Conservation (phyloP, 2,113 vertebrate species). For the Lates calcarifer region DNA sequence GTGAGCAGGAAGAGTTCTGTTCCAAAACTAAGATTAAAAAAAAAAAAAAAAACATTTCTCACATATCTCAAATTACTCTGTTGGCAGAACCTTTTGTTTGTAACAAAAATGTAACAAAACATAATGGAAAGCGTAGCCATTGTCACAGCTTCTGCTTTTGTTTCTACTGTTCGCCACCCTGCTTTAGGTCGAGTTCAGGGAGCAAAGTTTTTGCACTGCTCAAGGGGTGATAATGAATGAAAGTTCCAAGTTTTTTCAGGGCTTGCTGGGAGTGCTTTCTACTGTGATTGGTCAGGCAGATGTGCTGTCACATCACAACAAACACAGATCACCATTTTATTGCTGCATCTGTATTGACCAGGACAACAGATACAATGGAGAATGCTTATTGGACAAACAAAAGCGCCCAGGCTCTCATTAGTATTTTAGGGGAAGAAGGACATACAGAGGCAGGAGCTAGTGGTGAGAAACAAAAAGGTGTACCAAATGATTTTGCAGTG, state of each 20-base stretch:
- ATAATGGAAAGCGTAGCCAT: conserved; percentile 1
- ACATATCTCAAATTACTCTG: not conserved
- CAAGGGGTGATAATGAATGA: not conserved
- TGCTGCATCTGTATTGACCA: not conserved
- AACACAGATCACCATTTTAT: not conserved
- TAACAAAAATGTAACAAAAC: conserved; percentile 10
- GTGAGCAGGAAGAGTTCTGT: not conserved
- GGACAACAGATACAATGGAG: not conserved
- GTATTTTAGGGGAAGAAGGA: not conserved
- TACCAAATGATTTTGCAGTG: not conserved
- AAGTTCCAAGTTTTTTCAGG: conserved; percentile 17
- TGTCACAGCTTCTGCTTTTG: conserved; percentile 27
- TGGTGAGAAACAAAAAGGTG: not conserved
- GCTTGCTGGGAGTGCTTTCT: conserved; percentile 11
- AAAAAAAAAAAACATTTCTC: no score
- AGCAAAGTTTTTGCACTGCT: conserved; percentile 6
- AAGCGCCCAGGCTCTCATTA: conserved; percentile 1
- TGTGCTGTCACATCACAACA: not conserved
- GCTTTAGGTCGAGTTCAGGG: conserved; percentile 3
- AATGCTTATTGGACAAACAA: not conserved
- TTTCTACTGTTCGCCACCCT: not conserved
- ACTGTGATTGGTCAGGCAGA: conserved; percentile 40
- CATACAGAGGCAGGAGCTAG: not conserved
- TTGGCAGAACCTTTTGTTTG: not conserved
- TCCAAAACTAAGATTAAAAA: not conserved